Percentiles rank a stretch among this genome's conserved stretches.
Conservation (phyloP, 2,888 invertebrate genomes). For the Hybos culiciformis region DNA sequence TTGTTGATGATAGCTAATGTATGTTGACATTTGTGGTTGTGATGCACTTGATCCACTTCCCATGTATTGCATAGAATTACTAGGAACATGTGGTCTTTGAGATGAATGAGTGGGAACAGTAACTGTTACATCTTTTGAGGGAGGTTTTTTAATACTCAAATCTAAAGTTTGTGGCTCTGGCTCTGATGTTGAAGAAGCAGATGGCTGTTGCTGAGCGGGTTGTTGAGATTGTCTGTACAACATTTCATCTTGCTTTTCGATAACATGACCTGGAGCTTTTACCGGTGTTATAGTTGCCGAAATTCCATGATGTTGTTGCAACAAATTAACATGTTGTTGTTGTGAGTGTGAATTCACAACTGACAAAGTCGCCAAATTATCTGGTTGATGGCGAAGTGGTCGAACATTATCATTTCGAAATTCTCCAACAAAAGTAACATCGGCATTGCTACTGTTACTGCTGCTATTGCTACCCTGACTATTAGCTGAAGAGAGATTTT, state of each 20-base stretch:
- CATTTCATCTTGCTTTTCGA: neutral
- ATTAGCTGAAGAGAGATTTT: conserved; percentile 12
- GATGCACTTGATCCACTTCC: conserved; percentile 16
- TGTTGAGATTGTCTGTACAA: conserved; percentile 14
- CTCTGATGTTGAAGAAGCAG: conserved; percentile 35
- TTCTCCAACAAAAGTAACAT: conserved; percentile 35
- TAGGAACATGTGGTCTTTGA: conserved; percentile 18
- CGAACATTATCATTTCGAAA: conserved; percentile 30
- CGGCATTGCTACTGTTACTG: conserved; percentile 20
- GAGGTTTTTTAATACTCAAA: conserved; percentile 59
- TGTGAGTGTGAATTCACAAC: conserved; percentile 44
- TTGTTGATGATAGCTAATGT: conserved; percentile 33
- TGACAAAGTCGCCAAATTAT: conserved; percentile 52
- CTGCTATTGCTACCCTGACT: conserved; percentile 7
- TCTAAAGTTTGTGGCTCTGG: conserved; percentile 56
- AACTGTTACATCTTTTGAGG: conserved; percentile 19
- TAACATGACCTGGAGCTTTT: conserved; percentile 16
- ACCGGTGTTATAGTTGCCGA: conserved; percentile 55
- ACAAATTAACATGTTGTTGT: conserved; percentile 18
- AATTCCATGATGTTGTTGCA: conserved; percentile 32
- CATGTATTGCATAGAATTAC: conserved; percentile 7
- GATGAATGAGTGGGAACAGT: conserved; percentile 13
- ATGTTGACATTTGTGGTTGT: conserved; percentile 15
- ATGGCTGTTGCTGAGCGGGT: conserved; percentile 18
- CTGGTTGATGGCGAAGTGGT: conserved; percentile 19